A percentile compares a stretch with the other conserved stretches of the same genome.
These are phyloP conservation scores for Crepidodera aurea DNA, from an alignment of 2,888 invertebrate genomes.

Conservation along the genomic window DNA sequence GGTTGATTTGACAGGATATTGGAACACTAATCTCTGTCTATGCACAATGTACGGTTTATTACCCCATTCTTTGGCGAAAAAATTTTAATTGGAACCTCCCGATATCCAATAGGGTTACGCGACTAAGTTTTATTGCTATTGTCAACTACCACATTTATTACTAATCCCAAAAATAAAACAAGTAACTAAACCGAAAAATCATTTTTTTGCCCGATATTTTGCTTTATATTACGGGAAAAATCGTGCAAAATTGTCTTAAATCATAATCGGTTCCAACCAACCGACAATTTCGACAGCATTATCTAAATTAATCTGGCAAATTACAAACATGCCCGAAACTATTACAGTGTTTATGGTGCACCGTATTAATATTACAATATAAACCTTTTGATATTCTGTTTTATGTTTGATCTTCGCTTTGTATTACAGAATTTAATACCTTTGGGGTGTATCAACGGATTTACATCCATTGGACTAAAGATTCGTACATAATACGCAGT, in stretches of 20 bases:
- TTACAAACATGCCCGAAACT: slow-evolving; percentile 50
- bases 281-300: slow-evolving; percentile 51
- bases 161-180: slow-evolving; percentile 2
- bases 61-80: slow-evolving; percentile 29
- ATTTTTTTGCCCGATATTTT: too few species aligned
- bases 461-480: slow-evolving; percentile 19
- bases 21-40: slow-evolving; percentile 59
- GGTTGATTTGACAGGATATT: slow-evolving; percentile 58
- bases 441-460: slow-evolving; percentile 41
- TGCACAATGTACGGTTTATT: slow-evolving; percentile 34
- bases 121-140: slow-evolving; percentile 22
- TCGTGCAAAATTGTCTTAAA: slow-evolving; percentile 33
- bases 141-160: slow-evolving; percentile 10
- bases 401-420: slow-evolving; percentile 49
- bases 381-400: slow-evolving; percentile 55
- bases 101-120: slow-evolving; percentile 15
- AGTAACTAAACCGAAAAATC: too few species aligned
- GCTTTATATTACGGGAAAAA: slow-evolving; percentile 34
- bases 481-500: neutral
- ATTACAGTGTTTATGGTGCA: slow-evolving; percentile 54
- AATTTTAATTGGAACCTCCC: slow-evolving; percentile 30
- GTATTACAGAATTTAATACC: slow-evolving; percentile 50
- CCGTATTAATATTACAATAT: slow-evolving; percentile 53
- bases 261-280: slow-evolving; percentile 36
- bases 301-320: slow-evolving; percentile 58